Conservation (phyloP, 2,888 invertebrate species). For the Polia nebulosa region DNA sequence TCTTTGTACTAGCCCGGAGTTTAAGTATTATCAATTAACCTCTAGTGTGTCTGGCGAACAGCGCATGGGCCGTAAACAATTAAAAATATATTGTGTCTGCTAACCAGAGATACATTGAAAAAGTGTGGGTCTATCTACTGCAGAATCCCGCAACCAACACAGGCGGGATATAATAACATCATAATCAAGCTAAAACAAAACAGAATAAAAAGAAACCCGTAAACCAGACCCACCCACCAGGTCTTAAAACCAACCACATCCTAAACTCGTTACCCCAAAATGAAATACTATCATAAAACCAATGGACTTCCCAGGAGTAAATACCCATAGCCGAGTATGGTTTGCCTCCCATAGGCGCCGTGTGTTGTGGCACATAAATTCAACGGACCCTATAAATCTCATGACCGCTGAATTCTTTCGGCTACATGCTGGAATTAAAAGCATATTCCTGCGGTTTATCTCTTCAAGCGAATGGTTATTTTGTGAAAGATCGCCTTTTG, state of each 20-base stretch:
- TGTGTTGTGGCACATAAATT: conserved; percentile 72
- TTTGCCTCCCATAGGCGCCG: conserved; percentile 49
- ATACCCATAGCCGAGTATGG: conserved; percentile 61
- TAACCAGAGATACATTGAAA: too few relatives aligned
- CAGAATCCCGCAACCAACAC: too few relatives aligned
- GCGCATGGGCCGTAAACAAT: too few relatives aligned
- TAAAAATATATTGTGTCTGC: too few relatives aligned
- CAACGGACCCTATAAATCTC: conserved; percentile 74
- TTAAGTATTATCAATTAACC: too few relatives aligned
- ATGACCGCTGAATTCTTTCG: conserved; percentile 78
- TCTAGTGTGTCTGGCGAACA: too few relatives aligned
- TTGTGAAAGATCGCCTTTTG: conserved; percentile 45
- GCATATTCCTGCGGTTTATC: conserved; percentile 72
- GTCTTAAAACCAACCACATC: conserved; percentile 31
- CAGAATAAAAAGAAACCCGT: conserved; percentile 15
- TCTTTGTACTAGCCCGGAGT: too few relatives aligned
- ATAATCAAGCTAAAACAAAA: not conserved
- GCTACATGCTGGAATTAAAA: conserved; percentile 77
- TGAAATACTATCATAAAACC: conserved; percentile 63
- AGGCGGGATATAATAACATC: too few relatives aligned
- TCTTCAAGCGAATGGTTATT: conserved; percentile 50
- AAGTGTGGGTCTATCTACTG: too few relatives aligned
- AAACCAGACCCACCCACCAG: conserved; percentile 6
- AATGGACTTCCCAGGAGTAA: conserved; percentile 54
- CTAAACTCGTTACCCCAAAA: conserved; percentile 41